phyloP scores from a whole-genome alignment of 2,113 vertebrate genomes.

The Rousettus leschenaultii region DNA sequence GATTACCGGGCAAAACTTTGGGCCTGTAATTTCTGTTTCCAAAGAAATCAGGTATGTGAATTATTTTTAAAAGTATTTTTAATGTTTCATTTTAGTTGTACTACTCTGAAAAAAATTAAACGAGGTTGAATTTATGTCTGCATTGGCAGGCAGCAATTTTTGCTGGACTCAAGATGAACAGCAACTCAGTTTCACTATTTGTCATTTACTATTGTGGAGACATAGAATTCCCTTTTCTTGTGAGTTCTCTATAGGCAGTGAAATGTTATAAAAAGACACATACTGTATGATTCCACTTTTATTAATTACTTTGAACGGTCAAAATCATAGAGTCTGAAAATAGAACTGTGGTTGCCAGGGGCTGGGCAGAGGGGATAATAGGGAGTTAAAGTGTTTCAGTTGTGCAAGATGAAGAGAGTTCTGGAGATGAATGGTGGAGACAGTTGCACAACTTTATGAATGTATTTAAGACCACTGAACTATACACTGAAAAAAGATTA shows the following conservation, averaged over 20 bases:
- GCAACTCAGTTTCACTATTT: neutral
- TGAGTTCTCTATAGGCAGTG: neutral
- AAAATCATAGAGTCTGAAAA: neutral
- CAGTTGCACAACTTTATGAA: neutral
- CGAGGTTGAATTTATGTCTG: neutral
- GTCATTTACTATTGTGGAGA: neutral
- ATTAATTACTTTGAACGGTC: neutral
- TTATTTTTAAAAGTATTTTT: neutral
- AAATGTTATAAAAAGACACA: neutral
- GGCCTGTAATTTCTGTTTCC: conserved; percentile 99
- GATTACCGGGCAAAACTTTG: conserved; percentile 98
- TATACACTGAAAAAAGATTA: neutral
- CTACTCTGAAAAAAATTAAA: neutral
- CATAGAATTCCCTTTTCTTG: neutral
- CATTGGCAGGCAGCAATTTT: neutral
- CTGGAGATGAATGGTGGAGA: neutral
- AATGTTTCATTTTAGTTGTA: neutral
- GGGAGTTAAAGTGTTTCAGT: neutral
- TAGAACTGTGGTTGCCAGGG: neutral
- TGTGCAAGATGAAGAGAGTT: neutral
- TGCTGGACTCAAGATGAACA: neutral
- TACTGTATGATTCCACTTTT: neutral
- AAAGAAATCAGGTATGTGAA: conserved; percentile 93
- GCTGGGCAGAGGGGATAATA: neutral
- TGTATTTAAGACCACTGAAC: neutral